A percentile compares a stretch with the other conserved stretches of the same genome.
Conservation (phyloP, 1,140 invertebrate species). For the Gerris buenoi region DNA sequence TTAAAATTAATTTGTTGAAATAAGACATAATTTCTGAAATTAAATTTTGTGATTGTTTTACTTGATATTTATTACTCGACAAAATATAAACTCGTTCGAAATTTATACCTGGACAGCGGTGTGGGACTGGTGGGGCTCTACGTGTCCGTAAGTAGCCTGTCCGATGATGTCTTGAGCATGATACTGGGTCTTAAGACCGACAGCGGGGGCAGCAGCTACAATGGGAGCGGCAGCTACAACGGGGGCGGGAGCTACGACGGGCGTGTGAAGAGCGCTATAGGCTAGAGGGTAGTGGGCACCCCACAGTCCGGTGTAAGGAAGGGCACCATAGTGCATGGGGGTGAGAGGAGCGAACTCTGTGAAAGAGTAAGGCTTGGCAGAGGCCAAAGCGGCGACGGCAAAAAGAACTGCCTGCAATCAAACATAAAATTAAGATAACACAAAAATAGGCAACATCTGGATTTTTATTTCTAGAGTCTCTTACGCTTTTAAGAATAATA, state of each 20-base stretch:
- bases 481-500: no score
- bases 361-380: slow-evolving; percentile 12
- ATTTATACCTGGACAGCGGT: slow-evolving; percentile 30
- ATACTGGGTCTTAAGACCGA: slow-evolving; percentile 35
- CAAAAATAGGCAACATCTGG: no score
- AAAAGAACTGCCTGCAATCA: neutral
- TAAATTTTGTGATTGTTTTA: no score
- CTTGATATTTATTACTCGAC: no score
- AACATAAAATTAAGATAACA: neutral
- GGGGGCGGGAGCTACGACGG: slow-evolving; percentile 14
- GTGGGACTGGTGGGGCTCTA: slow-evolving; percentile 36
- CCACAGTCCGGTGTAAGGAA: slow-evolving; percentile 6
- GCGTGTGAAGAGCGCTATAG: slow-evolving; percentile 1
- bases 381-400: neutral
- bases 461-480: no score
- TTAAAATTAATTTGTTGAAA: no score
- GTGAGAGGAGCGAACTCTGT: slow-evolving; percentile 17
- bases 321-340: slow-evolving; percentile 18
- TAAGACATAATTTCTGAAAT: no score
- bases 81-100: no score
- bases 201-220: slow-evolving; percentile 13
- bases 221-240: slow-evolving; percentile 2
- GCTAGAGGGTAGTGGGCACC: slow-evolving; percentile 10
- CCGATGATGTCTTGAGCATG: slow-evolving; percentile 39
- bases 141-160: slow-evolving; percentile 38